Evolutionary conservation across 2,113 vertebrate species (phyloP), one percentile per base, ranked within the genome.

Genomic region (Accipiter cooperii): DNA sequence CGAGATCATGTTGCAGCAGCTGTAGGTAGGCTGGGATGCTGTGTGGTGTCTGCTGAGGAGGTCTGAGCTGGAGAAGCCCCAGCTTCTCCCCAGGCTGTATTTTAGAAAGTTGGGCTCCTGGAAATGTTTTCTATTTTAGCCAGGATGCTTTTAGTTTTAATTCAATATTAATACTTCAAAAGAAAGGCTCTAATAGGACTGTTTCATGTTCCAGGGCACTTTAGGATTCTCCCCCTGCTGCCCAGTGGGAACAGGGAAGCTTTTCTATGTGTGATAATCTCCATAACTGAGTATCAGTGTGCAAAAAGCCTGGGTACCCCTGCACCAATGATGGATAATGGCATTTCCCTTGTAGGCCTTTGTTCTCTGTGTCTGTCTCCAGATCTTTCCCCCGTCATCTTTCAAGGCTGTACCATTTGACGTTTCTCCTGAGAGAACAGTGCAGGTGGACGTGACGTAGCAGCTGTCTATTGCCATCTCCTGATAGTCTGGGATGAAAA

Each of bases 41-140:
- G 3, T 40, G 12, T 49, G 46, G 25, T 83, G 11, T 19, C 24
- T 64, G 42, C n/a, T 81, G 42, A 78, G 63, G 26, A 49, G 5
- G 4, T 76, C 38, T 89, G 52, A 86, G 38, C 22, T 21, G 13
- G 17, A 81, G 49, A 52, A 71, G 26, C 31, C 13, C 9, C 1
- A 2, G 5, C 5, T 44, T 78, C 26, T 93, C 20, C 46, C 12
- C 0, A 0, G 17, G 9, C 8, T 20, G 2, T 85, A 34, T 85
- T 86, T 92, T 86, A 86, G n/a, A 33, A 64, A 80, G 44, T 21
- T 57, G 9, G 18, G 31, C 0, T 1, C n/a, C 42, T n/a, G 9
- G 13, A 82, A 71, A 18, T 25, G 36, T 60, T 68, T 87, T 92
- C 36, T 75, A 24, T 17, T 82, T 79, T 51, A 82, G 33, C 24